Evolutionary conservation across 2,888 invertebrate genomes (phyloP), one percentile per base, ranked within the genome.

Genomic region (Cheilosia soror): DNA sequence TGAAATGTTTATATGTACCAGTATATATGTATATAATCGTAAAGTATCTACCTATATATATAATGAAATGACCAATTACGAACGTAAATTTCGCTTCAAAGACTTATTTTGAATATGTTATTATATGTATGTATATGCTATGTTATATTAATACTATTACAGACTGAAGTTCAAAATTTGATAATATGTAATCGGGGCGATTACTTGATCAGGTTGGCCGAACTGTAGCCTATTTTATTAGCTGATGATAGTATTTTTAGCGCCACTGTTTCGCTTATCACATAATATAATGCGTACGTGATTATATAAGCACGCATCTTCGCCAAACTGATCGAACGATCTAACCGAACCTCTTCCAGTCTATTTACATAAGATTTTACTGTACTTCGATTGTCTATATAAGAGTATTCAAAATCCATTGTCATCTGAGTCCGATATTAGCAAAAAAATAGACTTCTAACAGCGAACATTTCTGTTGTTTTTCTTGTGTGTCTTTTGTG

Each of bases 151-250:
- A n/a, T n/a, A n/a, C 2, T 40, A 9, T 40, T 40, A 13, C 15
- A 7, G 29, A 47, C 20, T 44, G 29, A 47, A 20, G 6, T 25
- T 13, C 13, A 25, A 25, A 13, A 42, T 15, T 37, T 4, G 9
- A 40, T 6, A 37, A 47, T 20, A 29, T 29, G 49, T 49, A 63
- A 49, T 20, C 65, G 49, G 49, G 33, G 6, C 53, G 65, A 57
- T 69, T 57, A 69, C 15, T 31, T 42, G 42, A 57, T 69, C 47
- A 57, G 57, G 57, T 29, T 57, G 69, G 69, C 33, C 57, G 57
- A 69, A n/a, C 44, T 69, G 68, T 69, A 20, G 27, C 13, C 53
- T 11, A 13, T 11, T n/a, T 53, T 49, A 49, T 49, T 6, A 49
- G 25, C 20, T 25, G 25, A 9, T 25, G 6, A 25, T 25, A 49